Base-by-base conservation (phyloP, 2,888 invertebrate genomes). In the Zeuzera pyrina region DNA sequence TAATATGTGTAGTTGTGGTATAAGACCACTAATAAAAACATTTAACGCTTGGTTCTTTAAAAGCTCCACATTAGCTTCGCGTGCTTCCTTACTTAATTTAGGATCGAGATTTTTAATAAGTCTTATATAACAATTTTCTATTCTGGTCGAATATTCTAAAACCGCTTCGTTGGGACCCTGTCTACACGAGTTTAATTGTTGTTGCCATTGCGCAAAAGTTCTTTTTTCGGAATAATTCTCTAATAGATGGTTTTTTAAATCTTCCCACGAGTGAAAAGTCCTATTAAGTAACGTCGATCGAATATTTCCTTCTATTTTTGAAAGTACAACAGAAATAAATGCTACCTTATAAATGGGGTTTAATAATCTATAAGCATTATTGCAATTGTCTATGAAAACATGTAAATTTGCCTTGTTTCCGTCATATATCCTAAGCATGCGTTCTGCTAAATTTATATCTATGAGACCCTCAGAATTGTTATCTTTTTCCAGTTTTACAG, bases 111-210 rank as follows among this genome's bases (percentile, higher is more conserved):
- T 33, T 35, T 38, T 41, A 16, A 38, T 41, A 29, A 41, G 28
- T 30, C 35, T 40, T 12, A 40, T 40, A 19, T 19, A 37, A 15
- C 40, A 37, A 19, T 28, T 38, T 24, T 36, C 38, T 4, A 41
- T 16, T 28, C 36, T 34, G 25, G 26, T 36, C 1, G 41, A 38
- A 12, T 11, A n/a, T n/a, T n/a, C n/a, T n/a, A 31, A 19, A n/a
- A 41, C 28, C 1, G 30, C 2, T 30, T 41, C 35, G 11, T 34
- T 38, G 3, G 30, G 24, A 10, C 12, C 12, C 30, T 41, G 34
- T 21, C 21, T 35, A 30, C 38, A 38, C 6, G 41, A 41, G 29
- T 41, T 41, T 27, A 41, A 24, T 28, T 41, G 36, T 23, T 35
- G 22, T 25, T 40, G 37, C 30, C 35, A 35, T 24, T 35, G 35